phyloP scores from a whole-genome alignment of 2,888 invertebrate genomes.

The Rhagophthalmus giganteus region DNA sequence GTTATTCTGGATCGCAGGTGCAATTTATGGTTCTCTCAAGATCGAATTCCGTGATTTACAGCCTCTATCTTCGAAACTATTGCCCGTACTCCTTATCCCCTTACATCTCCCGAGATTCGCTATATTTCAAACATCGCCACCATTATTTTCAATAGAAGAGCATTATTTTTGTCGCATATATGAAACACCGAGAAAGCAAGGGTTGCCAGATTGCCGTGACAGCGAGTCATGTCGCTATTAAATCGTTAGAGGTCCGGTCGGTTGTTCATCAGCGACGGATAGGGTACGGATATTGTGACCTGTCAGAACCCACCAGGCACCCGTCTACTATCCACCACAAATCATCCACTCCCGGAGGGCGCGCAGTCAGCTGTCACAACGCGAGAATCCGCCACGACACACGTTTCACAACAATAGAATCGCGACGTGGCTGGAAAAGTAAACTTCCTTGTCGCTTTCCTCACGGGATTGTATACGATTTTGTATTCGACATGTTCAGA shows the following conservation, averaged over 20 bases:
- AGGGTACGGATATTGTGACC: conserved; percentile 38
- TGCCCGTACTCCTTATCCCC: conserved; percentile 55
- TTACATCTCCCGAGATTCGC: conserved; percentile 52
- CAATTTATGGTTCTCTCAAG: conserved; percentile 56
- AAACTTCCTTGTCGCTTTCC: conserved; percentile 41
- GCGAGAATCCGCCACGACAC: conserved; percentile 53
- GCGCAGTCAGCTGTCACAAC: conserved; percentile 53
- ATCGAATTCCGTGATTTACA: conserved; percentile 57
- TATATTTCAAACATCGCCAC: conserved; percentile 54
- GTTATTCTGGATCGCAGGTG: conserved; percentile 55
- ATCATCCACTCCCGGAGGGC: conserved; percentile 48
- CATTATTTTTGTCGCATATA: conserved; percentile 49
- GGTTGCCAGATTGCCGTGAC: conserved; percentile 25
- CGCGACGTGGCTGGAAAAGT: conserved; percentile 55
- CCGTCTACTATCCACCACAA: conserved; percentile 43
- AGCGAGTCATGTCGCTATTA: conserved; percentile 22
- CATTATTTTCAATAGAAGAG: conserved; percentile 48
- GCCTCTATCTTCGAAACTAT: conserved; percentile 55
- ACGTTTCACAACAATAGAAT: conserved; percentile 56
- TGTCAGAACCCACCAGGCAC: conserved; percentile 37
- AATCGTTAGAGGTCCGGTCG: conserved; percentile 18
- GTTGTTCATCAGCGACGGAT: conserved; percentile 26
- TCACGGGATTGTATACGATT: conserved; percentile 37
- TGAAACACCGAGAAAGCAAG: conserved; percentile 31
- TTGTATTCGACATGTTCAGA: conserved; percentile 36